A percentile compares a stretch with the other conserved stretches of the same genome.
These are phyloP conservation scores for Meghimatium bilineatum DNA, from an alignment of 2,888 invertebrate genomes.

Conservation along the genomic window DNA sequence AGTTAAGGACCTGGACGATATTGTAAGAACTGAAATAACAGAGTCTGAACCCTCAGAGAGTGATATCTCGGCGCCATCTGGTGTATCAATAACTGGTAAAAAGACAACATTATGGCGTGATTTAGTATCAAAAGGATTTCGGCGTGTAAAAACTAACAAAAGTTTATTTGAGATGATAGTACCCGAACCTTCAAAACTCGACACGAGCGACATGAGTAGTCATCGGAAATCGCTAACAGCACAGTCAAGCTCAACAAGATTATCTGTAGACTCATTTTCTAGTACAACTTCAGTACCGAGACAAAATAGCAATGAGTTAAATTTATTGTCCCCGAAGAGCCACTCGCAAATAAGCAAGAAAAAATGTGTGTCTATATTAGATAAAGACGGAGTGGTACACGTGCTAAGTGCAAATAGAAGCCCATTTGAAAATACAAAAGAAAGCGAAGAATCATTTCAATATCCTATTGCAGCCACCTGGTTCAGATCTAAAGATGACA, in stretches of 20 bases:
- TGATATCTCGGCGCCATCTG: background rate
- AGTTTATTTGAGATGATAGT: slow-evolving; percentile 22
- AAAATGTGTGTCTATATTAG: background rate
- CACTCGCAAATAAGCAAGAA: background rate
- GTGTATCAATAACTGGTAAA: background rate
- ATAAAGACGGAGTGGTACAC: background rate
- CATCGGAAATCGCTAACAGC: background rate
- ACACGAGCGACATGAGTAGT: background rate
- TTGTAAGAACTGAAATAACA: too few species aligned
- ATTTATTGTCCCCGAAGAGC: background rate
- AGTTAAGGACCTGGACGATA: background rate
- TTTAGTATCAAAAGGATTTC: background rate
- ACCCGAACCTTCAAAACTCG: background rate
- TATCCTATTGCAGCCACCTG: too few species aligned
- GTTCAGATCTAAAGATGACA: too few species aligned
- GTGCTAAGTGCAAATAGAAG: background rate
- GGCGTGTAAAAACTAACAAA: background rate
- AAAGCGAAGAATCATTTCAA: too few species aligned
- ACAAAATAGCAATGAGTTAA: background rate
- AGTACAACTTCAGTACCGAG: background rate
- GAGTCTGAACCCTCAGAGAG: background rate
- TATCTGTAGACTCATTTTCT: background rate
- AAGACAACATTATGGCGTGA: background rate
- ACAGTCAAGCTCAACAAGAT: background rate
- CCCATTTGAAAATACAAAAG: too few species aligned